Evolutionary conservation across 1,140 invertebrate genomes (phyloP), one percentile per base, ranked within the genome.

Genomic region (Achatina immaculata): DNA sequence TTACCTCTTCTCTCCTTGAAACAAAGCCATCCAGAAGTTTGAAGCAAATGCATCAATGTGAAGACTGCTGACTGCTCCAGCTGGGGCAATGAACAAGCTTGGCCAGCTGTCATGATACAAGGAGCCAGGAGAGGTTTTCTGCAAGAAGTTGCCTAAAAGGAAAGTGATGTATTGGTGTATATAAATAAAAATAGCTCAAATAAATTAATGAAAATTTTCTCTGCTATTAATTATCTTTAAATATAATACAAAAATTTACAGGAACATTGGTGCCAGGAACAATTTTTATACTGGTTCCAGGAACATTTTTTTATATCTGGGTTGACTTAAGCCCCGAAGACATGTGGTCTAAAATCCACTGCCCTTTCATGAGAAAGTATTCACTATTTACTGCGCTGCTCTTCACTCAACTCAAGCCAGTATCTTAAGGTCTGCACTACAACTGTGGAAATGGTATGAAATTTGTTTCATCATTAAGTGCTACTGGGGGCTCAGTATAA

Each of bases 21-120:
- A 86, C 24, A 89, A 65, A 34, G 87, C 88, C 89, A 90, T 90
- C 88, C 88, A 90, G 74, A 90, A 90, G 80, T 88, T 87, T 14
- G 89, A 89, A 55, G 84, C 87, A 83, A 89, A 89, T 21, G 89
- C 87, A 86, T 89, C 89, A 2, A 90, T 80, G 84, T 90, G 89
- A 9, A 89, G 83, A 45, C 88, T 84, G 81, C 86, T 88, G 19
- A 48, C 75, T 24, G 86, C 66, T 1, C 88, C 88, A 31, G 71
- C 72, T n/a, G 88, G 87, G 14, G 87, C 86, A 55, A 90, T 81
- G 81, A 90, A 90, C 45, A 90, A 82, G 84, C 89, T 90, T 28
- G 89, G 89, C 89, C 89, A 90, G 74, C 88, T 90, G 83, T 89
- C 85, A 40, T 81, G 81, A 78, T 90, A 90, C 38, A 89, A 69